Percentiles rank a stretch among this genome's conserved stretches.
phyloP scores from a whole-genome alignment of 2,113 vertebrate species.

The Ptilonorhynchus violaceus region DNA sequence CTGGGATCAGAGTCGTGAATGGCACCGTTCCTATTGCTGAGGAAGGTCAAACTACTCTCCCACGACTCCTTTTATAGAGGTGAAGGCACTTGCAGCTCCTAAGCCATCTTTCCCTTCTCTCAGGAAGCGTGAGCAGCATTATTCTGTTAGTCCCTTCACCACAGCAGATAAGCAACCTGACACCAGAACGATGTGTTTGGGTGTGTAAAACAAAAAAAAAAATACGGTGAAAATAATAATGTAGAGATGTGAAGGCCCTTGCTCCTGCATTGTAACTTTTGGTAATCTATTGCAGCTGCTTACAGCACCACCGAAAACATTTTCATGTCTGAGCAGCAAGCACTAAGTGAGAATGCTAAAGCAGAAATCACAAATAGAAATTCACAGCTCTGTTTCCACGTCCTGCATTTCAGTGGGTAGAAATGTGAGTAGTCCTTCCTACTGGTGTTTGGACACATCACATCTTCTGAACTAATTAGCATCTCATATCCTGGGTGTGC shows the following conservation, averaged over 20 bases:
- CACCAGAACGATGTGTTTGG: neutral
- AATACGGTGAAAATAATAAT: neutral
- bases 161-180: neutral
- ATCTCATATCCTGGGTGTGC: neutral
- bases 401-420: neutral
- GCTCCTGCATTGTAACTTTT: neutral
- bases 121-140: accelerated
- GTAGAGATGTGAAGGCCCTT: neutral
- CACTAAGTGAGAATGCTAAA: neutral
- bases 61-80: neutral
- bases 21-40: neutral
- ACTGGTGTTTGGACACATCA: neutral
- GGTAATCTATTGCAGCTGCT: neutral
- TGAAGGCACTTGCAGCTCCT: neutral
- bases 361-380: neutral
- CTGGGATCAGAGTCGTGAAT: accelerated
- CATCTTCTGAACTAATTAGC: neutral
- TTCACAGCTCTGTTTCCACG: neutral
- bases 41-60: neutral
- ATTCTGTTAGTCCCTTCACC: neutral
- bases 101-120: neutral
- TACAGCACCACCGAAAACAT: neutral
- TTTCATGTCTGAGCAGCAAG: neutral
- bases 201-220: neutral
- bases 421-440: constrained; percentile 6